Conservation (phyloP, 2,888 invertebrate species). For the Tricholauxania praeusta region DNA sequence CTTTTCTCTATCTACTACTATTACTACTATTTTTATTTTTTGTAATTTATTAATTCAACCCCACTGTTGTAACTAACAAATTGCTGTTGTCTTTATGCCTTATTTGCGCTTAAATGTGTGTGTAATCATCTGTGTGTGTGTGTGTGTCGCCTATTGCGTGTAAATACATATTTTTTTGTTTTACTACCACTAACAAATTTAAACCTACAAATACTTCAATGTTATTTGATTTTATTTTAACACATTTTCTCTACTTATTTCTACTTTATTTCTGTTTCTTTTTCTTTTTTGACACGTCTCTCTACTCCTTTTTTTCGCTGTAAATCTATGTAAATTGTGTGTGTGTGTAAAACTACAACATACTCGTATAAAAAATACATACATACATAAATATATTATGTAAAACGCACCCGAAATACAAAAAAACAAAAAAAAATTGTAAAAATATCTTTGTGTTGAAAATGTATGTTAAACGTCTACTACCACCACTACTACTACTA, state of each 20-base stretch:
- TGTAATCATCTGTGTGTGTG: conserved; percentile 20
- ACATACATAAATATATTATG: conserved; percentile 27
- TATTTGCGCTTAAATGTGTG: conserved; percentile 31
- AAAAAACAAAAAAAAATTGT: conserved; percentile 44
- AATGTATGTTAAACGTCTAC: conserved; percentile 38
- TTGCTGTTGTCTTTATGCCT: conserved; percentile 31
- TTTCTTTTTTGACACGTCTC: not conserved
- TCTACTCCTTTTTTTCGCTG: conserved; percentile 37
- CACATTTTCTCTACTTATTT: conserved; percentile 11
- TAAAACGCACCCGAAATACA: conserved; percentile 46
- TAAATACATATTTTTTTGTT: conserved; percentile 19
- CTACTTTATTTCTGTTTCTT: conserved; percentile 26
- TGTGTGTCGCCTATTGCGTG: conserved; percentile 16
- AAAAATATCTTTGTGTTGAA: conserved; percentile 10
- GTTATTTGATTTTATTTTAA: conserved; percentile 18
- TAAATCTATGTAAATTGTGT: conserved; percentile 40
- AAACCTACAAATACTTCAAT: not conserved
- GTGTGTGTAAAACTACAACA: conserved; percentile 16
- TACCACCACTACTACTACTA: conserved; percentile 47
- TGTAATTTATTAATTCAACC: not conserved
- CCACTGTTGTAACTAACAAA: conserved; percentile 41
- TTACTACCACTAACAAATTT: not conserved
- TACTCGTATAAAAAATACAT: conserved; percentile 9
- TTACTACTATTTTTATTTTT: conserved; percentile 12
- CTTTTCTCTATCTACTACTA: conserved; percentile 30